Evolutionary conservation across 2,888 invertebrate species (phyloP).

Genomic region (Hololepta plana): DNA sequence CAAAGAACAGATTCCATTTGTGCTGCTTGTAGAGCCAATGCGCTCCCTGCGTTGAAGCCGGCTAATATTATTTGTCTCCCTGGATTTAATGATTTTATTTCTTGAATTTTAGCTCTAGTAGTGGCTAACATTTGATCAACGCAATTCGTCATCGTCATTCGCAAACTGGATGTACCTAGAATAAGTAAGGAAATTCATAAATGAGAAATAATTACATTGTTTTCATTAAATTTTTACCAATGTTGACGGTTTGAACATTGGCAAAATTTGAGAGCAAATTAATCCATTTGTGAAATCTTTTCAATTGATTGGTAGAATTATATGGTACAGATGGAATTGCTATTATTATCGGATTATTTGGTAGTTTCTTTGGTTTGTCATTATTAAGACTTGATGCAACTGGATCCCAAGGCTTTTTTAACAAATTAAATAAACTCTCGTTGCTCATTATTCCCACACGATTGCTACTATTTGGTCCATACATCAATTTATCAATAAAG

Average conservation of each 20-base stretch:
- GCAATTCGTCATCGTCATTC: slow-evolving; percentile 33
- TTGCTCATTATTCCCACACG: slow-evolving; percentile 32
- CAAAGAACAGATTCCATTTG: slow-evolving; percentile 53
- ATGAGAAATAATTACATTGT: slow-evolving; percentile 14
- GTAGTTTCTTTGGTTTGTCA: slow-evolving; percentile 49
- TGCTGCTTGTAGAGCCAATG: slow-evolving; percentile 57
- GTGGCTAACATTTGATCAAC: slow-evolving; percentile 45
- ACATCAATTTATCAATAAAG: slow-evolving; percentile 55
- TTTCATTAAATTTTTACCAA: no score
- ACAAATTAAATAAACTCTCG: slow-evolving; percentile 43
- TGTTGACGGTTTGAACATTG: slow-evolving; percentile 43
- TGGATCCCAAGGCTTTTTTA: slow-evolving; percentile 62
- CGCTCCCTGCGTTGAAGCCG: slow-evolving; percentile 60
- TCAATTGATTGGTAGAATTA: slow-evolving; percentile 23
- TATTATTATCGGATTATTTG: slow-evolving; percentile 48
- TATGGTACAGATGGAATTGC: slow-evolving; percentile 38
- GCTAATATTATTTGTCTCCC: slow-evolving; percentile 55
- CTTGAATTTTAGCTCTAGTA: slow-evolving; percentile 51
- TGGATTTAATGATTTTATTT: slow-evolving; percentile 46
- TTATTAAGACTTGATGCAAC: slow-evolving; percentile 30
- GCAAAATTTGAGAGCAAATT: slow-evolving; percentile 46
- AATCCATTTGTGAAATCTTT: slow-evolving; percentile 52
- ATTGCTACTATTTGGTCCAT: slow-evolving; percentile 30
- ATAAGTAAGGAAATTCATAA: slow-evolving; percentile 3
- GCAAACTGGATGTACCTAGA: slow-evolving; percentile 14